Conservation (phyloP, 2,888 invertebrate species). For the Rhagium mordax region DNA sequence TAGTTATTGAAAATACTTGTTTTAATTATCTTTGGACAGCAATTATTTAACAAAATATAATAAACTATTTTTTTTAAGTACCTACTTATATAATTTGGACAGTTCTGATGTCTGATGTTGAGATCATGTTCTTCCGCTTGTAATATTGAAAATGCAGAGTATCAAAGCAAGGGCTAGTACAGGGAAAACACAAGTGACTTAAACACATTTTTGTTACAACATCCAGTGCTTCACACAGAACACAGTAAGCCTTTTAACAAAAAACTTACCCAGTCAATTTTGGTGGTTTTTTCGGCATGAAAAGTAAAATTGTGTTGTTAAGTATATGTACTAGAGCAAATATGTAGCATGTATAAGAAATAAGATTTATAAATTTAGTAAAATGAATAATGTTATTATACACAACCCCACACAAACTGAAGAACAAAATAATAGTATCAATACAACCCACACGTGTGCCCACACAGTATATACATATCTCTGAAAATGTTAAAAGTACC, state of each 20-base stretch:
- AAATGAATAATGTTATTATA: conserved; percentile 58
- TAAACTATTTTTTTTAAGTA: too few species aligned
- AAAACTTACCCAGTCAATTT: conserved; percentile 17
- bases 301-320: conserved; percentile 9
- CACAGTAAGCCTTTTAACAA: conserved; percentile 7
- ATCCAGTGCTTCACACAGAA: background rate
- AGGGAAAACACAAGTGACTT: background rate
- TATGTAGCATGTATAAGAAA: conserved; percentile 17
- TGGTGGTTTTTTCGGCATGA: conserved; percentile 10
- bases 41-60: too few species aligned
- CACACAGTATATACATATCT: conserved; percentile 57
- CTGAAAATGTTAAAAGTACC: conserved; percentile 59
- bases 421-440: conserved; percentile 63
- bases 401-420: conserved; percentile 59
- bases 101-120: too few species aligned
- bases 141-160: too few species aligned
- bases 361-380: conserved; percentile 55
- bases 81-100: too few species aligned
- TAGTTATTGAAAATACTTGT: too few species aligned
- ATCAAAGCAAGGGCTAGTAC: background rate
- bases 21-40: too few species aligned
- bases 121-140: too few species aligned
- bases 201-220: background rate
- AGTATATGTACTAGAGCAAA: conserved; percentile 1
- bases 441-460: conserved; percentile 60